Evolutionary conservation across 2,113 vertebrate genomes (phyloP).

Genomic region (Cyanoderma ruficeps): DNA sequence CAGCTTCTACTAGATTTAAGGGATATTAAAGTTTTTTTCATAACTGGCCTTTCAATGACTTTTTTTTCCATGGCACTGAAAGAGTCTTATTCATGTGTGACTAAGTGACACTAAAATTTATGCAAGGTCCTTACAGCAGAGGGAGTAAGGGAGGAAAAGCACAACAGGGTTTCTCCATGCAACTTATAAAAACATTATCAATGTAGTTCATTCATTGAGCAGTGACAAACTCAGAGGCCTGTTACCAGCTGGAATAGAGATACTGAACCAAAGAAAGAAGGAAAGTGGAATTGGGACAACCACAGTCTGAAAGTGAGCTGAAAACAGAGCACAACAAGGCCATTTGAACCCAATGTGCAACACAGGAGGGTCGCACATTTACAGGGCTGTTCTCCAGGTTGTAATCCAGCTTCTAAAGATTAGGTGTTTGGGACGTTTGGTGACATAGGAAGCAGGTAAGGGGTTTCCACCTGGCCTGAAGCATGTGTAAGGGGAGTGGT

Average conservation of each 20-base stretch:
- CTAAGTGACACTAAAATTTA: conserved; percentile 42
- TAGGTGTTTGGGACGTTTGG: background rate
- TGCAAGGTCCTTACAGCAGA: conserved; percentile 16
- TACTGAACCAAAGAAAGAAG: background rate
- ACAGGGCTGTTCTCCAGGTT: background rate
- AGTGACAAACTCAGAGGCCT: background rate
- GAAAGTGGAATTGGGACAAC: background rate
- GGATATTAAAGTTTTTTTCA: background rate
- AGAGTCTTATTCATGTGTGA: conserved; percentile 42
- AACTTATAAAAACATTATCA: background rate
- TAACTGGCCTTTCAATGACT: background rate
- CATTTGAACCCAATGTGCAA: background rate
- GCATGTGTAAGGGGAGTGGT: background rate
- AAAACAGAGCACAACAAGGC: background rate
- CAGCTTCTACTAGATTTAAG: background rate
- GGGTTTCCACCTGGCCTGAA: background rate
- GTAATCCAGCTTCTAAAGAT: background rate
- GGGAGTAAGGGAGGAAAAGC: conserved; percentile 26
- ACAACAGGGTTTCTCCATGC: conserved; percentile 27
- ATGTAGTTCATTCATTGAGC: conserved; percentile 8
- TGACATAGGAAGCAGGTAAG: background rate
- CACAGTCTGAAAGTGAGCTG: background rate
- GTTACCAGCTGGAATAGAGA: background rate
- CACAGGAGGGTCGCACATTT: background rate
- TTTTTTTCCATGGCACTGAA: background rate